phyloP scores from a whole-genome alignment of 2,797 vertebrate species.

The Todus mexicanus region DNA sequence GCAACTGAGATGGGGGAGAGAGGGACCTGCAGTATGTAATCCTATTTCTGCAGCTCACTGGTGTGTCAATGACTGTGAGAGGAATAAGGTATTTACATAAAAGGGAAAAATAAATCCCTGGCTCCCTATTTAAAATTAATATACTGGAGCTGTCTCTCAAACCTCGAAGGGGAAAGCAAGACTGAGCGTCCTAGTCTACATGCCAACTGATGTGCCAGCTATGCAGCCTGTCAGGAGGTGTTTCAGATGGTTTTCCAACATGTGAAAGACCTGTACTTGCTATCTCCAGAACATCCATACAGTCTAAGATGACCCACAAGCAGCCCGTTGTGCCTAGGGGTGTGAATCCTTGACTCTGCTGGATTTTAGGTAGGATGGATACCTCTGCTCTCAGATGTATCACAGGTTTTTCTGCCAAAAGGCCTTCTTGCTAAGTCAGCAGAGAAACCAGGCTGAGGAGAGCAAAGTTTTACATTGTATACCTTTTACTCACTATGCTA shows the following conservation, averaged over 20 bases:
- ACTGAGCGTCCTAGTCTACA: background rate
- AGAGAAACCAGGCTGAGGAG: background rate
- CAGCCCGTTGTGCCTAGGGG: background rate
- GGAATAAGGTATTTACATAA: slow-evolving; percentile 26
- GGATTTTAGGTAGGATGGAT: background rate
- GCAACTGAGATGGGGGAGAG: background rate
- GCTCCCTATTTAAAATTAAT: slow-evolving; percentile 11
- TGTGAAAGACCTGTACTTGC: background rate
- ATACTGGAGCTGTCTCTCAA: background rate
- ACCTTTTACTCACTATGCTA: background rate
- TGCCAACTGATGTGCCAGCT: background rate
- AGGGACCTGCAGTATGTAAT: slow-evolving; percentile 6
- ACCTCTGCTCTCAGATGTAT: background rate
- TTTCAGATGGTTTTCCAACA: background rate
- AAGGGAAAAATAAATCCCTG: slow-evolving; percentile 20
- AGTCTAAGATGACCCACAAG: background rate
- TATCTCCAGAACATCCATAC: background rate
- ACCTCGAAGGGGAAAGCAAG: background rate
- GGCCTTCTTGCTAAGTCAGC: background rate
- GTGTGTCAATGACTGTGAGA: background rate
- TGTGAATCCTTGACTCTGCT: background rate
- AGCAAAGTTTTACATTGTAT: background rate
- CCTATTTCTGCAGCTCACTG: slow-evolving; percentile 32
- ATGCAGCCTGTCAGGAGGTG: background rate
- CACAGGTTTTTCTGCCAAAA: background rate